Percentiles rank a stretch among this genome's conserved stretches.
Evolutionary conservation across 2,113 vertebrate genomes (phyloP).

Genomic region (Redunca redunca): DNA sequence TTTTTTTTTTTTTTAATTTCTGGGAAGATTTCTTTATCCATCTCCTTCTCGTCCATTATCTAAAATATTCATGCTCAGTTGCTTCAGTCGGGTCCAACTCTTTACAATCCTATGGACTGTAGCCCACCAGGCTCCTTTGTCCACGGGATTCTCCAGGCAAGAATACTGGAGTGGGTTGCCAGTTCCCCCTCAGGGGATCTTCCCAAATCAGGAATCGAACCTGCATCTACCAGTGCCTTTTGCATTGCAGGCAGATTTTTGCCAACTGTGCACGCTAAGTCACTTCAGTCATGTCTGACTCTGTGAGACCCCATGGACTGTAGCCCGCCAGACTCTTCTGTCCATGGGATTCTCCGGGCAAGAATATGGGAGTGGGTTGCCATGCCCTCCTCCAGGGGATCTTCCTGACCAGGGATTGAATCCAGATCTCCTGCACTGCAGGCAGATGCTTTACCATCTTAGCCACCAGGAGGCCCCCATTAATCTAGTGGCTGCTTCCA

Average conservation of each 20-base stretch:
- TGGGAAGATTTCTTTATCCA: neutral
- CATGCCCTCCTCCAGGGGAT: neutral
- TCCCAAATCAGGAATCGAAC: rapidly evolving
- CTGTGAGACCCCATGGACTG: neutral
- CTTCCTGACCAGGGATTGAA: neutral
- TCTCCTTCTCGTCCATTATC: neutral
- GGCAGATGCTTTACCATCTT: neutral
- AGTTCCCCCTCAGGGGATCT: neutral
- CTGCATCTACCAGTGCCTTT: neutral
- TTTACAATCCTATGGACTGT: neutral
- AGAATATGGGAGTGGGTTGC: neutral
- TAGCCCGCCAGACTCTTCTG: neutral
- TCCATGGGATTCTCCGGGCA: neutral
- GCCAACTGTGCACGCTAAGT: rapidly evolving
- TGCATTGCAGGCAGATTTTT: neutral
- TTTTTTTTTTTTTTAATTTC: neutral
- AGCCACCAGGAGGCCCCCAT: neutral
- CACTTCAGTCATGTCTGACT: neutral
- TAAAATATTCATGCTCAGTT: neutral
- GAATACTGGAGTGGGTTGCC: neutral
- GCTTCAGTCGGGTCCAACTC: neutral
- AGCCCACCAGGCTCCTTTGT: neutral
- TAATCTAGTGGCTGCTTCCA: neutral
- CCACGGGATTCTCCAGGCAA: neutral
- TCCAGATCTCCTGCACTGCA: neutral